These are phyloP conservation scores for Tetramorium bicarinatum DNA, from an alignment of 2,888 invertebrate genomes.

Conservation along the genomic window DNA sequence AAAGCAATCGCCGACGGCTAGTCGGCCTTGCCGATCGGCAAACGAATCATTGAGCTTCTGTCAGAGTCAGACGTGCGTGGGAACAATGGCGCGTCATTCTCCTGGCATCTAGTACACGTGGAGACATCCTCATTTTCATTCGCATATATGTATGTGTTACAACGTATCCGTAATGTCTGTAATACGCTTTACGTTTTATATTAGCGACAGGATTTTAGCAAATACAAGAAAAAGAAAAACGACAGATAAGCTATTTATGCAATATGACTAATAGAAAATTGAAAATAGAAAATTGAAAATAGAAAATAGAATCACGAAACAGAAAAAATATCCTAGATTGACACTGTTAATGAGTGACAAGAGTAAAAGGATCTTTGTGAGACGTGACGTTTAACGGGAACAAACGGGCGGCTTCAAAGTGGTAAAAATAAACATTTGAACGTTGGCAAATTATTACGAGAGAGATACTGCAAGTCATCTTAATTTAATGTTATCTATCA, in stretches of 20 bases:
- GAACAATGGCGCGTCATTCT: constrained; percentile 66
- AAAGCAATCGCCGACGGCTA: constrained; percentile 58
- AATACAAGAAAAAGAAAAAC: background rate
- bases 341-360: constrained; percentile 8
- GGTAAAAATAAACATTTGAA: constrained; percentile 37
- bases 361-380: background rate
- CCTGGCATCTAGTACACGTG: constrained; percentile 60
- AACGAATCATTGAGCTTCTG: constrained; percentile 73
- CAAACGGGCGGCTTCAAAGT: background rate
- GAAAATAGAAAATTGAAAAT: background rate
- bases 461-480: constrained; percentile 38
- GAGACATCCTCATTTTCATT: constrained; percentile 51
- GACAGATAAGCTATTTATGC: background rate
- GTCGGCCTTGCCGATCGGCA: constrained; percentile 57
- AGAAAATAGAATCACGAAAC: background rate
- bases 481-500: constrained; percentile 66
- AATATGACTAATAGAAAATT: constrained; percentile 3
- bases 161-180: background rate
- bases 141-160: constrained; percentile 23
- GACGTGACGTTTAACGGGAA: background rate
- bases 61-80: constrained; percentile 68
- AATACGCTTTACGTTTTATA: background rate
- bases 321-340: background rate
- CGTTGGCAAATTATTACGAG: constrained; percentile 34
- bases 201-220: background rate